Evolutionary conservation across 2,888 invertebrate species (phyloP).

Genomic region (Neoscelio sp.): DNA sequence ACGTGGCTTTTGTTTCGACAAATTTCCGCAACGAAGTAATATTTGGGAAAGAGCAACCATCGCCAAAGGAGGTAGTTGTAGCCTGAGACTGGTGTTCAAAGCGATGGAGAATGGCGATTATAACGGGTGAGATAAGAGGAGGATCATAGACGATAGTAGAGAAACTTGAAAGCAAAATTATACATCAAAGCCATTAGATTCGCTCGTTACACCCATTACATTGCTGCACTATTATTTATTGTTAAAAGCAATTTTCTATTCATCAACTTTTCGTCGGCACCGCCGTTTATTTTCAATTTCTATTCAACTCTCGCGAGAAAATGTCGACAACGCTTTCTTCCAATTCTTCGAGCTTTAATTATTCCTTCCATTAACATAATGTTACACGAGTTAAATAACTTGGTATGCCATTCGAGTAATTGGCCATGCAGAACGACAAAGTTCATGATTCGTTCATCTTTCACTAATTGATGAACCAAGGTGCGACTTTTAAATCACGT

Average conservation of each 20-base stretch:
- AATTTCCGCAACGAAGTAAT: constrained; percentile 45
- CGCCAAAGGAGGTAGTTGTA: constrained; percentile 40
- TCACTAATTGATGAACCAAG: constrained; percentile 58
- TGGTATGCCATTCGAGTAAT: constrained; percentile 25
- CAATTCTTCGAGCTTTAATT: constrained; percentile 28
- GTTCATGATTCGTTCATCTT: constrained; percentile 47
- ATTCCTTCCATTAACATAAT: constrained; percentile 59
- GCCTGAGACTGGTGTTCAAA: constrained; percentile 36
- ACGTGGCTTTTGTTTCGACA: constrained; percentile 44
- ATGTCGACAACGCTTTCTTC: background rate
- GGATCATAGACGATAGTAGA: constrained; percentile 68
- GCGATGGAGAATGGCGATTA: constrained; percentile 75
- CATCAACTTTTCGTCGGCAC: constrained; percentile 37
- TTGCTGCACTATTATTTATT: constrained; percentile 57
- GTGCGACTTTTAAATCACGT: constrained; percentile 21
- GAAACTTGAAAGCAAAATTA: constrained; percentile 60
- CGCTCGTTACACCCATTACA: constrained; percentile 59
- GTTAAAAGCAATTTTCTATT: constrained; percentile 55
- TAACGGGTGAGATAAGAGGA: constrained; percentile 74
- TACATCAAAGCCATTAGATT: constrained; percentile 56
- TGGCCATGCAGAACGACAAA: constrained; percentile 48
- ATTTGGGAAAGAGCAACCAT: constrained; percentile 33
- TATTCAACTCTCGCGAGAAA: constrained; percentile 21
- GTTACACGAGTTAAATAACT: constrained; percentile 39
- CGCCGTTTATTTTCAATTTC: constrained; percentile 52